Conservation (phyloP, 2,888 invertebrate genomes). For the Parapristionchus giblindavisi region DNA sequence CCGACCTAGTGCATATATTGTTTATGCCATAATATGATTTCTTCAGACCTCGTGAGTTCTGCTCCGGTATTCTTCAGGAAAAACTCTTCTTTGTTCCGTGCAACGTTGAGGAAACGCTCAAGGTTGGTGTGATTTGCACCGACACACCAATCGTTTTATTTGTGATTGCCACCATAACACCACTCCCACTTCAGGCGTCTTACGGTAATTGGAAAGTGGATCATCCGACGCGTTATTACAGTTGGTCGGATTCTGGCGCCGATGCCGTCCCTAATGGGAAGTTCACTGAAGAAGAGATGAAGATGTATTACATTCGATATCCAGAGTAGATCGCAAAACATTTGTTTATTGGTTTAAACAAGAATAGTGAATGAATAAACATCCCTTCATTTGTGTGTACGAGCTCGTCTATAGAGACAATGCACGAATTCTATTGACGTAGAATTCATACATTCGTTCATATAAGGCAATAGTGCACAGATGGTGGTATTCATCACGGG, state of each 20-base stretch:
- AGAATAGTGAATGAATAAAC: too few relatives aligned
- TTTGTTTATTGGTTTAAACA: too few relatives aligned
- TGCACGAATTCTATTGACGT: too few relatives aligned
- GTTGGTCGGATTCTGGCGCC: not conserved
- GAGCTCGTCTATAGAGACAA: too few relatives aligned
- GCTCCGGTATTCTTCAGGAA: not conserved
- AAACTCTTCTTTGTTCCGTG: slow-evolving; percentile 8
- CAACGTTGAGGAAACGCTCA: slow-evolving; percentile 9
- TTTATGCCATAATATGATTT: not conserved
- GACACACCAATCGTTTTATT: not conserved
- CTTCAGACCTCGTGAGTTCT: slow-evolving; percentile 2
- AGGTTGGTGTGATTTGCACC: not conserved
- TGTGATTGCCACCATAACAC: not conserved
- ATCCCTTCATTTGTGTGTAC: too few relatives aligned
- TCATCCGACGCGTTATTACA: not conserved
- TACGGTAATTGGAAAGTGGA: not conserved
- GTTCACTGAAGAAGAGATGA: slow-evolving; percentile 14
- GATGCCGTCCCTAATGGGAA: not conserved
- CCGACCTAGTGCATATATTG: not conserved
- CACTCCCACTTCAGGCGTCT: not conserved
- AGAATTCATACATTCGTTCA: too few relatives aligned
- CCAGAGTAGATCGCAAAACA: too few relatives aligned
- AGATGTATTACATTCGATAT: slow-evolving; percentile 10
- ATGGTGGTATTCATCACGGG: too few relatives aligned
- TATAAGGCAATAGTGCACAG: too few relatives aligned